Conservation (phyloP, 2,888 invertebrate genomes). For the Nezara viridula region DNA sequence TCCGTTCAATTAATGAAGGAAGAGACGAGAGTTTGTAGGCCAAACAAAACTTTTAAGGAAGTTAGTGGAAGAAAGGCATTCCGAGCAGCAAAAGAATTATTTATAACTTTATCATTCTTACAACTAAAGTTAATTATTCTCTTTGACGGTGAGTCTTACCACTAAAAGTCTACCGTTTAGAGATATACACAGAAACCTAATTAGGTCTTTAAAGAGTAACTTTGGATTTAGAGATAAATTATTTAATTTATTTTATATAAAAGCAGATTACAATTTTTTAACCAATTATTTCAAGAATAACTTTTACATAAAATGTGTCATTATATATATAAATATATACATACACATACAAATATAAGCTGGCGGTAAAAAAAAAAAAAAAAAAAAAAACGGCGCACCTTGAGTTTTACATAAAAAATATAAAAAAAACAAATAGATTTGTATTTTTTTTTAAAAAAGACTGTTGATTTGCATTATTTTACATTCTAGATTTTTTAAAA, state of each 20-base stretch:
- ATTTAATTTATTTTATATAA: background rate
- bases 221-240: background rate
- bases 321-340: too few relatives aligned
- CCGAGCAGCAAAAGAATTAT: constrained; percentile 22
- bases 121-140: constrained; percentile 49
- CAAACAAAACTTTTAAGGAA: constrained; percentile 31
- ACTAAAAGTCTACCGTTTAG: background rate
- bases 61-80: constrained; percentile 17
- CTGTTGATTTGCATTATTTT: too few relatives aligned
- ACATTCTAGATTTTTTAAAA: too few relatives aligned
- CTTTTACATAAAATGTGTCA: too few relatives aligned
- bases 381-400: too few relatives aligned
- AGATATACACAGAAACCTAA: constrained; percentile 16
- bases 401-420: too few relatives aligned
- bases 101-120: constrained; percentile 44
- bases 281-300: background rate
- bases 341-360: too few relatives aligned
- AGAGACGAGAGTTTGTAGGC: constrained; percentile 43
- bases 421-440: too few relatives aligned
- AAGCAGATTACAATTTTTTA: background rate
- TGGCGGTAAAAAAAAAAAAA: too few relatives aligned
- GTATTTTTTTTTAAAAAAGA: too few relatives aligned
- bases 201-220: background rate
- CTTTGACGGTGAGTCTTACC: constrained; percentile 3
- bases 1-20: constrained; percentile 48